Evolutionary conservation across 1,140 invertebrate genomes (phyloP).

Genomic region (Acromyrmex echinatior): DNA sequence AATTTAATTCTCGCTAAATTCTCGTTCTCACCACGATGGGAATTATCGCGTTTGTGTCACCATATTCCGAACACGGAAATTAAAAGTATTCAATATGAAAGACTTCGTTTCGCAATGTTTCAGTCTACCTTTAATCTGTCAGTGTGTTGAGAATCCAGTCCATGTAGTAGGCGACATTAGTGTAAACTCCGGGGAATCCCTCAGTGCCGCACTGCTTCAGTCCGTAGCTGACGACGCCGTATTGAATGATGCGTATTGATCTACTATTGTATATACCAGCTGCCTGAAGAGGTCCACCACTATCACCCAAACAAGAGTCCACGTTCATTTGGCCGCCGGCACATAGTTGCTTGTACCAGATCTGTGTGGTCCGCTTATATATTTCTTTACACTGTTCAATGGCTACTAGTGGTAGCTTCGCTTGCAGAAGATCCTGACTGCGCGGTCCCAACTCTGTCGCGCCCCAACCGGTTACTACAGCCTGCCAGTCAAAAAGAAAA

Average conservation of each 20-base stretch:
- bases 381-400: constrained; percentile 84
- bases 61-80: not conserved
- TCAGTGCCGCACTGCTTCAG: constrained; percentile 84
- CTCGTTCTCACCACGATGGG: not conserved
- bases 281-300: constrained; percentile 87
- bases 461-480: constrained; percentile 89
- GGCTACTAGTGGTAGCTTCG: constrained; percentile 84
- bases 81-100: not conserved
- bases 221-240: constrained; percentile 88
- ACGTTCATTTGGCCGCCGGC: constrained; percentile 87
- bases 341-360: constrained; percentile 88
- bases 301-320: constrained; percentile 85
- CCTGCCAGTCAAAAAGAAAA: constrained; percentile 62
- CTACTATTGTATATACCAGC: constrained; percentile 70
- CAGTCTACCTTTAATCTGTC: constrained; percentile 67
- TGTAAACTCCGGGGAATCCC: constrained; percentile 89
- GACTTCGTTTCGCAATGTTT: not conserved
- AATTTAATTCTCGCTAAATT: not conserved
- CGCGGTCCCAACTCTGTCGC: constrained; percentile 85
- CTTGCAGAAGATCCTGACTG: constrained; percentile 86
- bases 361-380: constrained; percentile 82
- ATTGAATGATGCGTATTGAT: constrained; percentile 81
- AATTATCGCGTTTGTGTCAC: not conserved
- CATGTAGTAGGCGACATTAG: constrained; percentile 88
- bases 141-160: constrained; percentile 90